phyloP scores from a whole-genome alignment of 2,888 invertebrate species.

The Lamellibrachia columna region DNA sequence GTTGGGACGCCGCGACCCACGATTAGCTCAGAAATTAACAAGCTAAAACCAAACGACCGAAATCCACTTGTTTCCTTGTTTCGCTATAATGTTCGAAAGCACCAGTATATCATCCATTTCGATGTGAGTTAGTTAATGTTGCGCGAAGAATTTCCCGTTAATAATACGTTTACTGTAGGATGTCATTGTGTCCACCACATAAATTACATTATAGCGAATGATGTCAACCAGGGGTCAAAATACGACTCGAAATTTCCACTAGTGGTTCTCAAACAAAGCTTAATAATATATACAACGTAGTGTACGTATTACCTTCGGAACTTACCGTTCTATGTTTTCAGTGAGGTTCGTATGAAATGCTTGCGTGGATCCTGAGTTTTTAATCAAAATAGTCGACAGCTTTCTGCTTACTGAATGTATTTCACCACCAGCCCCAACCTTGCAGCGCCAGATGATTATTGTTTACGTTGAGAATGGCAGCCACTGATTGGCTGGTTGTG shows the following conservation, averaged over 20 bases:
- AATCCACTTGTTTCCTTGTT: not conserved
- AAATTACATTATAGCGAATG: not conserved
- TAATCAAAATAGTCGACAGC: slow-evolving; percentile 11
- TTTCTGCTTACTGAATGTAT: slow-evolving; percentile 9
- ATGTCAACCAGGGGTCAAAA: slow-evolving; percentile 12
- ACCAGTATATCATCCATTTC: not conserved
- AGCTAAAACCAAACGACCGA: not conserved
- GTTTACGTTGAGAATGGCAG: not conserved
- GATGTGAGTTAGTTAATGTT: not conserved
- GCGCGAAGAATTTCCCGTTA: not conserved
- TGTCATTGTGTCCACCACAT: not conserved
- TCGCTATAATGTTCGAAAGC: not conserved
- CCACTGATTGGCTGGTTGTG: not conserved
- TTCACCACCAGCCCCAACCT: slow-evolving; percentile 16
- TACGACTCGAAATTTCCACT: not conserved
- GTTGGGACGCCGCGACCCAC: not conserved
- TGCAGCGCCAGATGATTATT: not conserved
- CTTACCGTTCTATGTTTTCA: slow-evolving; percentile 2
- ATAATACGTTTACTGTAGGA: not conserved
- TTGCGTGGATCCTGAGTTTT: not conserved
- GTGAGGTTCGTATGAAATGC: not conserved
- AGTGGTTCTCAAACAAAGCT: not conserved
- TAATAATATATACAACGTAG: not conserved
- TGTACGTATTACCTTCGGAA: not conserved
- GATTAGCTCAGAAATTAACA: not conserved